Base-by-base conservation (phyloP, 92 coral and sea anemone species). In the Porites evermanni region DNA sequence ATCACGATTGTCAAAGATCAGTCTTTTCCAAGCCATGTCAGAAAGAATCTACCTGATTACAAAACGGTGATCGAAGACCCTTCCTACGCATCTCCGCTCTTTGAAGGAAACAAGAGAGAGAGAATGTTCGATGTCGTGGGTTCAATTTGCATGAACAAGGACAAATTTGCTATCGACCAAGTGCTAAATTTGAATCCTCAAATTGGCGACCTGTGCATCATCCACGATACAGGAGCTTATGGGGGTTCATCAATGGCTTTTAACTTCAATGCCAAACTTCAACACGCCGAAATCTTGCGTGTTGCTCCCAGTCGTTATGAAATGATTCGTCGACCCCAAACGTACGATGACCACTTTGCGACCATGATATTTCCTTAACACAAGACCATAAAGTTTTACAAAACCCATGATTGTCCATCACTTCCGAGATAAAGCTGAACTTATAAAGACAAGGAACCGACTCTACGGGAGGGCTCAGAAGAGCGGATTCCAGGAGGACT, bases 81-180 rank as follows among this genome's bases (percentile, higher is more conserved):
- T 29, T 77, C 68, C 1, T 77, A 77, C 26, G 80, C 54, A 9
- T 77, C 52, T 77, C 69, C 69, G 6, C 29, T 20, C 47, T 26
- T 26, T 68, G 67, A 60, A 60, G 80, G 80, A 1, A 7, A 76
- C 8, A 76, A 76, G 51, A 76, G 67, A 60, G 80, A 76, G 67
- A 19, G 68, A 0, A 58, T 59, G 80, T 76, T 76, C 67, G 68
- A 76, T 21, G 47, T 76, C 13, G 69, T 76, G 6, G 80, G 68
- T 17, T 76, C 80, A 52, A 7, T 59, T 13, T 58, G 67, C 52
- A 12, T 3, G 52, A 60, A 56, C 8, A 24, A 1, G 12, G 80
- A 76, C 32, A 76, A 23, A 32, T 76, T 76, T 76, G 80, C 80
- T 26, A n/a, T 76, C 53, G 66, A 76, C 80, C 68, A 67, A 13